Base-by-base conservation (phyloP, 2,113 vertebrate species). In the Bubo scandiacus region DNA sequence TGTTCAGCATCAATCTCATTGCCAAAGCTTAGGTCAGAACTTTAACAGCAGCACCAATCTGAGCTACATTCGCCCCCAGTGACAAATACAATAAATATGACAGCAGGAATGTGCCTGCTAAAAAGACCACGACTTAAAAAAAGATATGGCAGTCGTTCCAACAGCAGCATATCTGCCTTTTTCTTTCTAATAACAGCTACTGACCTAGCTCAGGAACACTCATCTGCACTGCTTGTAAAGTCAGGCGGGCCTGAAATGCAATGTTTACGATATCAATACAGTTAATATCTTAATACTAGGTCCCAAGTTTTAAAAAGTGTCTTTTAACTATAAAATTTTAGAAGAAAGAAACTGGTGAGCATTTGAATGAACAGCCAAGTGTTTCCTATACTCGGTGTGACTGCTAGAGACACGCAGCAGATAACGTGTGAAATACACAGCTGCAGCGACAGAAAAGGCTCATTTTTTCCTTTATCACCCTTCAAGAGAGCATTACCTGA, bases 381-480 rank as follows among this genome's bases (percentile, higher is more conserved):
- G 12, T n/a, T 43, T 58, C 65, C 18, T 9, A 0, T 5, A 6
- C 36, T 45, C 17, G 36, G 14, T 59, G 77, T 36, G 75, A 81
- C 49, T 42, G 7, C 47, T 22, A 7, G 86, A 83, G 80, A 87
- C 66, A 75, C 0, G 0, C 72, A 73, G 68, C 3, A 29, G 81
- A 57, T 26, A 5, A 9, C 0, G 1, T 6, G 16, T 27, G n/a
- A 61, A 86, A 74, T 5, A 25, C 16, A 17, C 13, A 19, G 32
- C 18, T 1, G 0, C 13, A 0, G 1, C 16, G 52, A 63, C 34
- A 54, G 34, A 32, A n/a, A 78, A 57, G 20, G 20, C 42, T 88
- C 3, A 1, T 23, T 19, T 81, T 25, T 4, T 8, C 30, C 45
- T 74, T 26, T 10, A 25, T 18, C 22, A 3, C 10, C 65, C 18